A percentile compares a stretch with the other conserved stretches of the same genome.
These are phyloP conservation scores for Pangasius larnaudii DNA, from an alignment of 2,797 vertebrate species.

Conservation along the genomic window DNA sequence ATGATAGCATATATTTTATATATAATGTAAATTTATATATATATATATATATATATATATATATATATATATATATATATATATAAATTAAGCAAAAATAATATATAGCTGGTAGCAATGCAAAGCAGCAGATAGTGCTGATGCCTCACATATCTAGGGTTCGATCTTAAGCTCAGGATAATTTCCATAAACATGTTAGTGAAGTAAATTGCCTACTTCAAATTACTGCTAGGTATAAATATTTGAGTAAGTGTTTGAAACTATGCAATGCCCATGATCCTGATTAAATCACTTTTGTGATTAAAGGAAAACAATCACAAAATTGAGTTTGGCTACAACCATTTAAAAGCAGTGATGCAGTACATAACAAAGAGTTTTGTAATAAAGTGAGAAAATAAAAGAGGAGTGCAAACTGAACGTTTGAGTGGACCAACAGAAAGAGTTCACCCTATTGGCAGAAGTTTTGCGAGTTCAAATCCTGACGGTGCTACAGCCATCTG, in stretches of 20 bases:
- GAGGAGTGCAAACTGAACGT: no score
- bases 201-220: no score
- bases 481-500: background rate
- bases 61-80: no score
- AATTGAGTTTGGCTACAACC: no score
- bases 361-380: background rate
- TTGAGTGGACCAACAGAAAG: background rate
- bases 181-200: background rate
- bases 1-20: background rate
- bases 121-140: background rate
- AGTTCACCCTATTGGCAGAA: background rate
- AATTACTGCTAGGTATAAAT: no score
- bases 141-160: background rate
- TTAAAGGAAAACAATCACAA: no score
- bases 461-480: background rate
- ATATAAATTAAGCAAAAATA: no score
- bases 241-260: no score
- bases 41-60: no score
- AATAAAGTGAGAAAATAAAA: background rate
- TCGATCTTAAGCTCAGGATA: background rate
- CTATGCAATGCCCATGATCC: no score
- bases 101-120: background rate
- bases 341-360: background rate
- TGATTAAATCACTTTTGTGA: no score
- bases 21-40: no score